These are phyloP conservation scores for Esox masquinongy DNA, from an alignment of 2,797 vertebrate genomes.

Conservation along the genomic window DNA sequence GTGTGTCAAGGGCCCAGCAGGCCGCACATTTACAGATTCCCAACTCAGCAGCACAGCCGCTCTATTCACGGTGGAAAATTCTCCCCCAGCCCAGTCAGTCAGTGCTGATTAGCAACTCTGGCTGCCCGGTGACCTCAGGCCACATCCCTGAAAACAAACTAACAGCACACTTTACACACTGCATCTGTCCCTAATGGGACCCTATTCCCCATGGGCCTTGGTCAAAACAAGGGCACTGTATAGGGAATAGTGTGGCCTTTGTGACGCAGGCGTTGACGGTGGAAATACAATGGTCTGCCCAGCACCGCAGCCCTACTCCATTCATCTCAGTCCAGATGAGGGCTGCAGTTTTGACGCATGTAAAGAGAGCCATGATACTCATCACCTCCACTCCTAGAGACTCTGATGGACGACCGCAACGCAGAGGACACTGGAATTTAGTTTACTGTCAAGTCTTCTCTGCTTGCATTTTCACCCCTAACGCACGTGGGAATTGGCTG, in stretches of 20 bases:
- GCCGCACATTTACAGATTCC: constrained; percentile 31
- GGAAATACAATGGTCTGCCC: constrained; percentile 64
- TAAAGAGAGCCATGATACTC: background rate
- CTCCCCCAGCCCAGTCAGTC: constrained; percentile 42
- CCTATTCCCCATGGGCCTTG: no score
- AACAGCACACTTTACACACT: constrained; percentile 48
- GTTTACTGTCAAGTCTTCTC: no score
- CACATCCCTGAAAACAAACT: constrained; percentile 68
- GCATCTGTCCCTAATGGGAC: background rate
- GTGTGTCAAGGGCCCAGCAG: background rate
- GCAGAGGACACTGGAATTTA: constrained; percentile 14
- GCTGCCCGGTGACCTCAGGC: constrained; percentile 54
- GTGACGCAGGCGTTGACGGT: constrained; percentile 24
- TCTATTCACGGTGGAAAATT: constrained; percentile 67
- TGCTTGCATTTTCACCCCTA: no score
- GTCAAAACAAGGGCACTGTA: no score
- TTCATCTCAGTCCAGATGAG: constrained; percentile 60
- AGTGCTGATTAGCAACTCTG: constrained; percentile 68
- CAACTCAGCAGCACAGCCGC: constrained; percentile 36
- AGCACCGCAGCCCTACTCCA: constrained; percentile 30
- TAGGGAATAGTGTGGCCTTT: no score
- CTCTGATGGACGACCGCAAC: constrained; percentile 23
- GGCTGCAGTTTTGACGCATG: constrained; percentile 8
- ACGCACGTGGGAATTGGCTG: no score
- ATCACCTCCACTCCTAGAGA: constrained; percentile 42